Conservation (phyloP, 2,113 vertebrate species). For the Synodontis membranacea region DNA sequence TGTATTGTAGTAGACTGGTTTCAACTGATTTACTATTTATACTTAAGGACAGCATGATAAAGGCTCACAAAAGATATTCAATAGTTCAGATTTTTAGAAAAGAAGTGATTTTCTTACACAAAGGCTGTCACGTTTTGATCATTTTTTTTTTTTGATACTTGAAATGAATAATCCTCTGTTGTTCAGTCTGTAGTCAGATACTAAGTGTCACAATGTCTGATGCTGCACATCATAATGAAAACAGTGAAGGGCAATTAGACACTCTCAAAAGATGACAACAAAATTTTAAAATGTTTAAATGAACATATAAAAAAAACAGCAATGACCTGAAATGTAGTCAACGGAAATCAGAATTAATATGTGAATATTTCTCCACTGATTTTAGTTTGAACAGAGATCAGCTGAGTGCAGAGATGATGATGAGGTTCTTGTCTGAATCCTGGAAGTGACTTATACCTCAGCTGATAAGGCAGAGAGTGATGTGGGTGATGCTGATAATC, state of each 20-base stretch:
- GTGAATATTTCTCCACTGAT: not conserved
- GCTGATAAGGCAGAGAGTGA: not conserved
- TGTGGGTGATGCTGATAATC: not conserved
- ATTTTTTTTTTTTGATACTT: not conserved
- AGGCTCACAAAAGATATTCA: not conserved
- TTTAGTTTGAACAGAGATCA: not conserved
- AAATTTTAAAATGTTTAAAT: not conserved
- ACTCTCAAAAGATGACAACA: not conserved
- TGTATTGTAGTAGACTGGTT: not conserved
- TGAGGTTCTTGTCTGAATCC: not conserved
- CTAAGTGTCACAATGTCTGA: not conserved
- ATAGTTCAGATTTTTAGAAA: constrained; percentile 21
- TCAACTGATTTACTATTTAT: not conserved
- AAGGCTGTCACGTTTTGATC: not conserved
- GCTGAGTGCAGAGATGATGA: not conserved
- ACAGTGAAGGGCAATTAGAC: constrained; percentile 81
- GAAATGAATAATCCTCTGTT: not conserved
- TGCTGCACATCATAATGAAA: not conserved
- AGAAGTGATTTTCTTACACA: not conserved
- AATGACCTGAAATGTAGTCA: not conserved
- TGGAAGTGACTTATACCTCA: not conserved
- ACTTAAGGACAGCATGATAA: constrained; percentile 5
- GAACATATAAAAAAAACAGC: not conserved
- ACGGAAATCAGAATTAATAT: not conserved
- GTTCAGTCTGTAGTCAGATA: not conserved